phyloP scores from a whole-genome alignment of 2,113 vertebrate genomes.

The Tragelaphus buxtoni region DNA sequence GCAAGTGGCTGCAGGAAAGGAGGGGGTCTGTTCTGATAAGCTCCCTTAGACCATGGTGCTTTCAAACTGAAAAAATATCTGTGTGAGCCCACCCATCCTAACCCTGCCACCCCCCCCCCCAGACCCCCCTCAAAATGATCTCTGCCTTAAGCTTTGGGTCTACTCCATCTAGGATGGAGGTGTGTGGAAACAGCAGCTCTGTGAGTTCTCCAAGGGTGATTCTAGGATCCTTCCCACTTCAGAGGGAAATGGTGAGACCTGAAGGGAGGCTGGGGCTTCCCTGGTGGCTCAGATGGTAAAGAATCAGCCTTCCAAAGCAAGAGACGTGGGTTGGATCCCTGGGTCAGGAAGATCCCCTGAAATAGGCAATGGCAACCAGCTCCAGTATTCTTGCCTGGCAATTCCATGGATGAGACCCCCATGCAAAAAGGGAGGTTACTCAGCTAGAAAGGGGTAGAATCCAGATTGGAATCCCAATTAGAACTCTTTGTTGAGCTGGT shows the following conservation, averaged over 20 bases:
- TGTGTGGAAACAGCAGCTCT: neutral
- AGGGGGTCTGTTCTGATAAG: neutral
- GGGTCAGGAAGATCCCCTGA: neutral
- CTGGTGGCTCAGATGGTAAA: neutral
- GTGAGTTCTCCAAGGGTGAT: neutral
- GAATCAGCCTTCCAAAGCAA: neutral
- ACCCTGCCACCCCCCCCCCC: rapidly evolving
- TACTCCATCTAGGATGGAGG: neutral
- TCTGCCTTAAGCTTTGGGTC: neutral
- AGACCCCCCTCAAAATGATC: neutral
- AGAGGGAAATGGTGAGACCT: neutral
- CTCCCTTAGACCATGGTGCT: neutral
- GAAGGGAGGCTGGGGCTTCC: neutral
- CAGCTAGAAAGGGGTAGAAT: neutral
- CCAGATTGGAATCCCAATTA: neutral
- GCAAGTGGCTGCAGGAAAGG: neutral
- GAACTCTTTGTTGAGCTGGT: neutral
- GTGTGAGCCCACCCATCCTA: neutral
- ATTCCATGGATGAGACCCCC: neutral
- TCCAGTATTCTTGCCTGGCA: neutral
- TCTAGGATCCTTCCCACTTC: neutral
- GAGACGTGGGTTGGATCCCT: neutral
- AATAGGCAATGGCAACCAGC: neutral
- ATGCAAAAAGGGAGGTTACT: neutral
- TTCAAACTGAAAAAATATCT: neutral